Evolutionary conservation across 2,888 invertebrate genomes (phyloP), one percentile per base, ranked within the genome.

Genomic region (Linnaemya vulpina): DNA sequence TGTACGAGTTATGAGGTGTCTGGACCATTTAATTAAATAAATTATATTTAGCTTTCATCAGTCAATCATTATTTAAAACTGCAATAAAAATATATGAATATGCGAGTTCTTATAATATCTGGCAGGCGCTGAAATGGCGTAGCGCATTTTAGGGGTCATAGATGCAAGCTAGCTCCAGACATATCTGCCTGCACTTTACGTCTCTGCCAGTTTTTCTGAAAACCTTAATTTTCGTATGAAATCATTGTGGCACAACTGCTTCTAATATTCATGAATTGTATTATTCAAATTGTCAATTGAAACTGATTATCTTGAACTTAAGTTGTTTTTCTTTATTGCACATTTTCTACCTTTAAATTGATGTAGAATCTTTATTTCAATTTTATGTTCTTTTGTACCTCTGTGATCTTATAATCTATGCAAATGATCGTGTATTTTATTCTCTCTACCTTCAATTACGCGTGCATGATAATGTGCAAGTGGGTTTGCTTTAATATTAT

Each of bases 271-370:
- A 73, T 60, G 51, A 71, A 58, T 71, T 77, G 9, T 77, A 49
- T 76, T 74, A 68, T 60, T 82, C 75, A 82, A 85, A 85, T 82
- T 85, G 71, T 74, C 85, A 85, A 85, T 85, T 85, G 85, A 85
- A 82, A 79, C 75, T 76, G 78, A 85, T 85, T 85, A 82, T 82
- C 78, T 82, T 46, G 67, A 75, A 75, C 60, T 55, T 46, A 65
- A 78, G 74, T 60, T 51, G n/a, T 46, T 13, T 3, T 22, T 22
- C 15, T 15, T 30, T 60, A 40, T 46, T 51, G 22, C 51, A 60
- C 22, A 13, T 68, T 53, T 65, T 25, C n/a, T 38, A 73, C 53
- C 60, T 62, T 55, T 70, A 70, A 70, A 82, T 75, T 82, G 84
- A 58, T 49, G 20, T 74, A 70, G 20, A 70, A 71, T 76, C 58